Evolutionary conservation across 2,113 vertebrate species (phyloP).

Genomic region (Noturus placidus): DNA sequence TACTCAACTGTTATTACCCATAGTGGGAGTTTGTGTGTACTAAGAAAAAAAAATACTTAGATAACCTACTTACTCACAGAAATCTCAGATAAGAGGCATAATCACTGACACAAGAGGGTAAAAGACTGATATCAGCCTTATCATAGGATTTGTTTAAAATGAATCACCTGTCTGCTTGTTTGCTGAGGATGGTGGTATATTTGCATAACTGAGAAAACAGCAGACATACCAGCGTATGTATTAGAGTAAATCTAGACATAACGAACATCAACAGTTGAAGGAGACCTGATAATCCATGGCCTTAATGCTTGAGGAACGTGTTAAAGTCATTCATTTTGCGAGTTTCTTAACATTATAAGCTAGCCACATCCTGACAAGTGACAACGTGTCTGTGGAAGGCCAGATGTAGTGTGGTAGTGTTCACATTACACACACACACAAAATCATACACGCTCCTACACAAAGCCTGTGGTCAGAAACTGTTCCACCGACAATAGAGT

Average conservation of each 20-base stretch:
- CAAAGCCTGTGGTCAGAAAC: constrained; percentile 11
- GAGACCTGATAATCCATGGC: background rate
- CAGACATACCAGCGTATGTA: background rate
- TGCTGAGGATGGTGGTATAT: constrained; percentile 23
- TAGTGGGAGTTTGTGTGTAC: constrained; percentile 18
- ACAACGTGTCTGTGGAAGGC: constrained; percentile 35
- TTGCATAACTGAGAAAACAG: constrained; percentile 32
- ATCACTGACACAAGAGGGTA: constrained; percentile 31
- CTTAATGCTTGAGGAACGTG: constrained; percentile 1
- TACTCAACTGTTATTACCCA: constrained; percentile 24
- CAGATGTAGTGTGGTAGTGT: constrained; percentile 14
- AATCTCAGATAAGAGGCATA: constrained; percentile 41
- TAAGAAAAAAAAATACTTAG: constrained; percentile 46
- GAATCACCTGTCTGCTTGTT: constrained; percentile 47
- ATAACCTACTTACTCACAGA: constrained; percentile 44
- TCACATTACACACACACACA: constrained; percentile 31
- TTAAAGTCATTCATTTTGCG: constrained; percentile 20
- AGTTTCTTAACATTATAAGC: constrained; percentile 19
- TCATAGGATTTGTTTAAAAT: constrained; percentile 40
- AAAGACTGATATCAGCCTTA: constrained; percentile 40
- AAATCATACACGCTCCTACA: constrained; percentile 27
- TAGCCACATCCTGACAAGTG: constrained; percentile 18
- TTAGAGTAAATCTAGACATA: constrained; percentile 14
- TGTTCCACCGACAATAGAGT: constrained; percentile 14
- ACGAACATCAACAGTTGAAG: constrained; percentile 9